Evolutionary conservation across 2,113 vertebrate species (phyloP).

Genomic region (Crotalus viridis): DNA sequence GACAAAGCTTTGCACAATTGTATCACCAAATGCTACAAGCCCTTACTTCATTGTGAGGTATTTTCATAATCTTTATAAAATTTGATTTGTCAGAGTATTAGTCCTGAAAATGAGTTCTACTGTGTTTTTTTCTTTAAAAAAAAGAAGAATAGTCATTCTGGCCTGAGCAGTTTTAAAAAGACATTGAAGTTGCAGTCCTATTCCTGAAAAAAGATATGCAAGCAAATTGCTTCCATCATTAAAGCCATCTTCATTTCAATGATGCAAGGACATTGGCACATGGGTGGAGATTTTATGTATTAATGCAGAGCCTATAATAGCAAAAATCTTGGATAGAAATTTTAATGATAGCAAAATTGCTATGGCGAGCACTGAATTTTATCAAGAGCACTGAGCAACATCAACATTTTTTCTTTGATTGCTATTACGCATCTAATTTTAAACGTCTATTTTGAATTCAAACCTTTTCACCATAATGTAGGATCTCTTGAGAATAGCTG

Average conservation of each 20-base stretch:
- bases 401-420: background rate
- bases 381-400: background rate
- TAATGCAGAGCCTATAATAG: background rate
- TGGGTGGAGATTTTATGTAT: background rate
- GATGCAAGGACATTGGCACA: background rate
- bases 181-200: background rate
- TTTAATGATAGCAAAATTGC: background rate
- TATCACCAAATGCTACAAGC: background rate
- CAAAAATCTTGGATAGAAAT: background rate
- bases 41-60: background rate
- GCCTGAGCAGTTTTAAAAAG: background rate
- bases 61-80: background rate
- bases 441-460: constrained; percentile 27
- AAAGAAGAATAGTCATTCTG: background rate
- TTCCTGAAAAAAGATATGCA: background rate
- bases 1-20: background rate
- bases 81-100: background rate
- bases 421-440: constrained; percentile 11
- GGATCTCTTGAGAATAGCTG: background rate
- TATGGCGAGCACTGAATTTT: background rate
- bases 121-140: background rate
- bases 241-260: background rate
- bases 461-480: constrained; percentile 9
- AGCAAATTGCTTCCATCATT: background rate
- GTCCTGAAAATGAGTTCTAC: background rate